Base-by-base conservation (phyloP, 2,797 vertebrate species). In the Sebastes kiyomatsui region DNA sequence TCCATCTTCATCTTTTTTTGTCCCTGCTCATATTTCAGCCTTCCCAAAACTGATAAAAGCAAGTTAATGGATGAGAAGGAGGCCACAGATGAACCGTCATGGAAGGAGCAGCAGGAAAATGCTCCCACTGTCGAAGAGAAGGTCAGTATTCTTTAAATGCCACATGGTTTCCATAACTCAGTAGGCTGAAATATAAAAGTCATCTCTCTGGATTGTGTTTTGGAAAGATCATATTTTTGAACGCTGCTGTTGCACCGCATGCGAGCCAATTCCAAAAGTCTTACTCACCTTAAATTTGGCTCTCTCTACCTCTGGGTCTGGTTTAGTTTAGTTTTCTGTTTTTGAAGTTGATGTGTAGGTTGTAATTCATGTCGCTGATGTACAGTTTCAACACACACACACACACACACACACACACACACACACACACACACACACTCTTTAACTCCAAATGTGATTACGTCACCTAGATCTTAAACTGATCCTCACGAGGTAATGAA, bases 11-110 rank as follows among this genome's bases (percentile, higher is more conserved):
- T 69, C n/a, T 7, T 54, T 23, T 70, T 59, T 52, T 52, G 11
- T 20, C 7, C 49, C 8, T 49, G 1, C 23, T 72, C 35, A 33
- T 80, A 49, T 77, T 77, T 64, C 77, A 93, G 93, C 66, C 52
- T 75, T 59, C 16, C 55, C 33, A 79, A 83, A 77, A 80, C 70
- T 12, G 76, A 82, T 56, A 25, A 7, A 27, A 68, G 30, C 58
- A 76, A 86, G 5, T n/a, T 25, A 11, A 81, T 84, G 82, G 85
- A 90, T 49, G 84, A 87, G 66, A 76, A 83, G 27, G 83, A 90
- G 38, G n/a, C 73, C 4, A 5, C 76, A 22, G 83, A 89, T 13
- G 82, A 83, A 52, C 12, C 75, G 4, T 77, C 79, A 3, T n/a
- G 20, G 59, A 79, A 67, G 60, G 77, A 85, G 32, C 62, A 62